A percentile compares a stretch with the other conserved stretches of the same genome.
These are phyloP conservation scores for Hedya salicella DNA, from an alignment of 2,888 invertebrate species.

Conservation along the genomic window DNA sequence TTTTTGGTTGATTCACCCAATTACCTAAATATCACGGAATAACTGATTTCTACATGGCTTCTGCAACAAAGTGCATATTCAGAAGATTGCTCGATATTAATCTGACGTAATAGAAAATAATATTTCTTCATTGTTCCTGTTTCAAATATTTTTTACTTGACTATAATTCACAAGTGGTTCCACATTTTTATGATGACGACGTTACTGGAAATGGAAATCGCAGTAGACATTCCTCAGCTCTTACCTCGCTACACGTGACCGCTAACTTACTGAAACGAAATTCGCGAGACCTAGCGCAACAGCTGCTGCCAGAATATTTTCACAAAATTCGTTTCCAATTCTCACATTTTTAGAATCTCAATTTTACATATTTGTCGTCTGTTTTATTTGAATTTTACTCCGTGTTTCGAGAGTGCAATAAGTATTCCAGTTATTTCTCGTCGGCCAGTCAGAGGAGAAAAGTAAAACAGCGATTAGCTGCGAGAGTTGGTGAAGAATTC, in stretches of 20 bases:
- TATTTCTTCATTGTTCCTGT: not conserved
- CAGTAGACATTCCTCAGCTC: constrained; percentile 2
- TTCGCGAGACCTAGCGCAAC: constrained; percentile 61
- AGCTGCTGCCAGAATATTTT: constrained; percentile 70
- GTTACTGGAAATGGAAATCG: constrained; percentile 2
- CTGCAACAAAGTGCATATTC: too few species aligned
- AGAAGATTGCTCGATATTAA: too few species aligned
- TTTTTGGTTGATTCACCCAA: too few species aligned
- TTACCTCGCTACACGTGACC: constrained; percentile 29
- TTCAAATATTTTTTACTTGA: not conserved
- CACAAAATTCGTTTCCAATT: constrained; percentile 57
- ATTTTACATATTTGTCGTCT: constrained; percentile 51
- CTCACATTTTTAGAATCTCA: constrained; percentile 57
- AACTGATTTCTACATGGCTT: too few species aligned
- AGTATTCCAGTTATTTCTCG: constrained; percentile 28
- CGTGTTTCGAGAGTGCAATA: constrained; percentile 19
- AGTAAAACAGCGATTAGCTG: constrained; percentile 35
- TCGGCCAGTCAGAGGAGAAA: constrained; percentile 4
- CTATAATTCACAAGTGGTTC: not conserved
- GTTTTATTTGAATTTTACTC: constrained; percentile 40
- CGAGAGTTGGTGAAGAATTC: constrained; percentile 40
- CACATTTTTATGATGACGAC: not conserved
- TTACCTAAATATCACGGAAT: too few species aligned
- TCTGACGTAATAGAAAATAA: too few species aligned
- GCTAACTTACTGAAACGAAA: constrained; percentile 49